Evolutionary conservation across 2,113 vertebrate genomes (phyloP).

Genomic region (Hypocryptadius cinnamomeus): DNA sequence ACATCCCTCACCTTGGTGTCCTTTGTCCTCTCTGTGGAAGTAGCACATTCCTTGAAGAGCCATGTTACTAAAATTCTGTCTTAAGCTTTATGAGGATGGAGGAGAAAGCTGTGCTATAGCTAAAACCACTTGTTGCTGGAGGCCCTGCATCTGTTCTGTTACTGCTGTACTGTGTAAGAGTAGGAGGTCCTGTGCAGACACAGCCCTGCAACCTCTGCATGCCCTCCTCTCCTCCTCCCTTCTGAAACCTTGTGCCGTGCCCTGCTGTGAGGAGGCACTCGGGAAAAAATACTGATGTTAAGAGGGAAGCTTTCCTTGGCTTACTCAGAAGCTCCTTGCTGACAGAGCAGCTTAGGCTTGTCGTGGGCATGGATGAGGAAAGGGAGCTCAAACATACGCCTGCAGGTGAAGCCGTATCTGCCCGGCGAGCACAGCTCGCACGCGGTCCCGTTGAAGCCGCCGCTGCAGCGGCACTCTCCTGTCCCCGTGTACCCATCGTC

Average conservation of each 20-base stretch:
- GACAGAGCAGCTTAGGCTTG: neutral
- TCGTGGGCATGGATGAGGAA: fast-evolving
- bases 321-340: neutral
- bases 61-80: fast-evolving
- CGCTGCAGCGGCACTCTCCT: conserved; percentile 80
- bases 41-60: neutral
- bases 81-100: neutral
- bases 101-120: neutral
- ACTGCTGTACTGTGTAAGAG: neutral
- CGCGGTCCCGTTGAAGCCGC: conserved; percentile 76
- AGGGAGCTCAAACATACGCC: conserved; percentile 59
- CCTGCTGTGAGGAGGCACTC: fast-evolving
- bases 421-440: conserved; percentile 81
- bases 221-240: neutral
- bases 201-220: neutral
- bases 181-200: neutral
- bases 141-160: neutral
- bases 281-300: neutral
- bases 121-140: neutral
- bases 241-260: neutral
- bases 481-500: conserved; percentile 69
- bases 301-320: neutral
- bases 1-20: neutral
- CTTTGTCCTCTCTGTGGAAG: neutral
- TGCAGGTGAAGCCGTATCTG: conserved; percentile 78